Evolutionary conservation across 2,797 vertebrate species (phyloP).

Genomic region (Momotus momota): DNA sequence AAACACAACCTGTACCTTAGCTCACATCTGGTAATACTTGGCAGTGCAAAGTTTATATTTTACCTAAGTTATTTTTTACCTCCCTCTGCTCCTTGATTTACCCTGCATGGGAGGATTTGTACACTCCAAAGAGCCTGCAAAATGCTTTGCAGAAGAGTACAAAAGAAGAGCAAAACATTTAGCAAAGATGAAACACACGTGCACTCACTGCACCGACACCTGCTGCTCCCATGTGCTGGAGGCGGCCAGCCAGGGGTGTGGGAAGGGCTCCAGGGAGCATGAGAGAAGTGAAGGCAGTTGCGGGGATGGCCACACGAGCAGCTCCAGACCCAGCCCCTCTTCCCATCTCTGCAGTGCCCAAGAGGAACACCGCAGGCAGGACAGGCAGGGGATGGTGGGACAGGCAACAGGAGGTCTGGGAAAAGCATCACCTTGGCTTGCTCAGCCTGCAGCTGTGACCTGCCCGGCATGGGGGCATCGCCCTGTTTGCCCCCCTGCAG

Average conservation of each 20-base stretch:
- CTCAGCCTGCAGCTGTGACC: not conserved
- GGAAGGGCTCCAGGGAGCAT: not conserved
- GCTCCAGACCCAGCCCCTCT: not conserved
- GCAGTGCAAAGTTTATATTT: conserved; percentile 22
- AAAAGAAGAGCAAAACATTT: not conserved
- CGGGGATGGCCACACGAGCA: not conserved
- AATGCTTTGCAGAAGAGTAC: not conserved
- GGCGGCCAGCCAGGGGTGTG: fast-evolving
- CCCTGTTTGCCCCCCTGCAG: not conserved
- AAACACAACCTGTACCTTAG: not conserved
- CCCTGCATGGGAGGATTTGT: not conserved
- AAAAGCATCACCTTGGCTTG: not conserved
- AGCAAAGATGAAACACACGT: not conserved
- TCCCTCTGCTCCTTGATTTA: conserved; percentile 34
- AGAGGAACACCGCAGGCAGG: not conserved
- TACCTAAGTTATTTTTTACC: conserved; percentile 26
- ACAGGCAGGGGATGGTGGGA: fast-evolving
- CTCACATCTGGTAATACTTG: not conserved
- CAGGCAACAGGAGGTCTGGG: not conserved
- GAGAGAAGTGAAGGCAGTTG: not conserved
- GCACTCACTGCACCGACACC: fast-evolving
- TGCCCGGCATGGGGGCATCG: fast-evolving
- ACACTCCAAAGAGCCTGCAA: not conserved
- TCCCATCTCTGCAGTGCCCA: not conserved
- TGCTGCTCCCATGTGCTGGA: not conserved